Evolutionary conservation across 2,113 vertebrate genomes (phyloP), one percentile per base, ranked within the genome.

Genomic region (Tamias sibiricus): DNA sequence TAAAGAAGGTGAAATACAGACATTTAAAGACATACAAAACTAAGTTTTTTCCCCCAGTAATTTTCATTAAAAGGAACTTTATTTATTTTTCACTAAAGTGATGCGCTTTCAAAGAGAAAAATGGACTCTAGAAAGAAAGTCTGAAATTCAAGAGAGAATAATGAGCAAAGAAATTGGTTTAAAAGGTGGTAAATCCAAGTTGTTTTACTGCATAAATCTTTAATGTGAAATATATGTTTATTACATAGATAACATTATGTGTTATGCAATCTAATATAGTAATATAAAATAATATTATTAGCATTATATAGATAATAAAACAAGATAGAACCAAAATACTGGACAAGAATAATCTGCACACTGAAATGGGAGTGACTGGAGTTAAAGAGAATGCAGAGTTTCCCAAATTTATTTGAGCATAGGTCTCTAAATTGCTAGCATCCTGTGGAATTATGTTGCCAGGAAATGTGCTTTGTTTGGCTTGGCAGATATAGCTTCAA

Each of bases 311-410:
- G 9, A 66, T 47, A 80, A 75, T 68, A 66, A 64, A 93, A 81
- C 80, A 91, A 64, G 81, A 80, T 19, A 54, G 37, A 69, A 57
- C 37, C 37, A 83, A 95, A 92, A 86, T 86, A 26, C 20, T 86
- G 35, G 54, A 52, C 6, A 96, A 87, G 30, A 90, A 80, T 64
- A 69, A 87, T n/a, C 6, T 69, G 7, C 47, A 64, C 79, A 30
- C 20, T 22, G 4, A 32, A 77, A 69, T 26, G 57, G 62, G 93
- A 80, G 30, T 80, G 11, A 64, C 14, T 37, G n/a, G 30, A 47
- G 4, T 90, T 68, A 47, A 92, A 89, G 75, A 71, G 52, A 95
- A 87, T 42, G 10, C 16, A 17, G 88, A 77, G 20, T 59, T 91
- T 87, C 8, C 14, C 76, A 87, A 22, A 42, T 30, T 52, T 85